Evolutionary conservation across 2,113 vertebrate genomes (phyloP).

Genomic region (Theropithecus gelada): DNA sequence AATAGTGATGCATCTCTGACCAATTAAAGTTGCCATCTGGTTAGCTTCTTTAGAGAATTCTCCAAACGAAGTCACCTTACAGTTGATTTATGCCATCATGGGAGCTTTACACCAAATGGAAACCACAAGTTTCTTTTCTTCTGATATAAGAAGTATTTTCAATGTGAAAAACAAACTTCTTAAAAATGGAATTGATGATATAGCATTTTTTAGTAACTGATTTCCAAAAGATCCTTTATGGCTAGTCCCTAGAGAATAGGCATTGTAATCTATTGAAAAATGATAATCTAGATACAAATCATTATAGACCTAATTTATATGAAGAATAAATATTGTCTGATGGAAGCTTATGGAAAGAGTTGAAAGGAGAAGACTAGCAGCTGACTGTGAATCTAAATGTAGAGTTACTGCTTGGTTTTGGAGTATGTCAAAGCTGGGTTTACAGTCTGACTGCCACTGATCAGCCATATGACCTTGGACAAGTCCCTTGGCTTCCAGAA

Average conservation of each 20-base stretch:
- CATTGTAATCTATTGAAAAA: conserved; percentile 13
- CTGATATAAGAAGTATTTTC: conserved; percentile 19
- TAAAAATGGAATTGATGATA: conserved; percentile 4
- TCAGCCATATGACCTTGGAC: not conserved
- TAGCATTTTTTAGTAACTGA: not conserved
- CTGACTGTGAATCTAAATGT: not conserved
- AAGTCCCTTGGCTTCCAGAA: not conserved
- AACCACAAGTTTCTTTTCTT: not conserved
- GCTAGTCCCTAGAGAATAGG: not conserved
- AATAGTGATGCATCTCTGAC: conserved; percentile 51
- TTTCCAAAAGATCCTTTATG: conserved; percentile 15
- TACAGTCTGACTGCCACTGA: not conserved
- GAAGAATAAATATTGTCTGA: not conserved
- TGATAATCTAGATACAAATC: conserved; percentile 18
- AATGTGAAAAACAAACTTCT: not conserved
- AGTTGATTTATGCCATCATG: conserved; percentile 48
- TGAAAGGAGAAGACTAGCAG: not conserved
- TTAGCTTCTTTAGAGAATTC: conserved; percentile 52
- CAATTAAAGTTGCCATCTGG: conserved; percentile 70
- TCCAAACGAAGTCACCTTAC: conserved; percentile 54
- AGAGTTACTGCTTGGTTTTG: not conserved
- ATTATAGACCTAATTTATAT: not conserved
- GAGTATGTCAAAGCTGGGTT: no score
- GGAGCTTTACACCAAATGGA: conserved; percentile 13
- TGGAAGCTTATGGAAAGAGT: not conserved